phyloP scores from a whole-genome alignment of 2,888 invertebrate genomes.

The Pyrochroa serraticornis region DNA sequence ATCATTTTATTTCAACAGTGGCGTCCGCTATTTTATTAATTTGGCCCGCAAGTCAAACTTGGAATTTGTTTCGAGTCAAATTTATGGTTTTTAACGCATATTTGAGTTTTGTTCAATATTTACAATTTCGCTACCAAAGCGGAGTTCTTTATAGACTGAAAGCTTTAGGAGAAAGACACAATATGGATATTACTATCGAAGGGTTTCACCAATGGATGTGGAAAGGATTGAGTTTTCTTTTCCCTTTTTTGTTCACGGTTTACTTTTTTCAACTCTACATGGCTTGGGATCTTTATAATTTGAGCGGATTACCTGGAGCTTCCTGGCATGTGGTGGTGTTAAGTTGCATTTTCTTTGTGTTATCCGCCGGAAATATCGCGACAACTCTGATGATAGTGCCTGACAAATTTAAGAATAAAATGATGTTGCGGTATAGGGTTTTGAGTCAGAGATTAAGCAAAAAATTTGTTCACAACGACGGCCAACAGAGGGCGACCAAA shows the following conservation, averaged over 20 bases:
- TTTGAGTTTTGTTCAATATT: slow-evolving; percentile 70
- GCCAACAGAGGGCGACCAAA: no score
- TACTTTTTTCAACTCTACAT: slow-evolving; percentile 96
- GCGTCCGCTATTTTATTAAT: slow-evolving; percentile 92
- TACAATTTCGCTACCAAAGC: slow-evolving; percentile 72
- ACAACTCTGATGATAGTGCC: slow-evolving; percentile 90
- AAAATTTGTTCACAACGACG: not conserved
- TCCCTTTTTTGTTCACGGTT: slow-evolving; percentile 93
- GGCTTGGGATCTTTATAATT: slow-evolving; percentile 82
- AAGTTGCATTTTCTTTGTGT: slow-evolving; percentile 79
- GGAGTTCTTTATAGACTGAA: slow-evolving; percentile 71
- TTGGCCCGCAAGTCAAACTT: slow-evolving; percentile 94
- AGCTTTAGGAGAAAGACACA: slow-evolving; percentile 94
- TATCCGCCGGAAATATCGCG: slow-evolving; percentile 87
- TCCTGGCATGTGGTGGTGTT: slow-evolving; percentile 93
- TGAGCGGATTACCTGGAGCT: slow-evolving; percentile 77
- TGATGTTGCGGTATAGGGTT: slow-evolving; percentile 37
- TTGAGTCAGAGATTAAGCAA: slow-evolving; percentile 34
- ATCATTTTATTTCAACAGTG: slow-evolving; percentile 96
- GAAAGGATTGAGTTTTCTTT: slow-evolving; percentile 91
- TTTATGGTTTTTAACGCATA: slow-evolving; percentile 95
- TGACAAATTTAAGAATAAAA: slow-evolving; percentile 68
- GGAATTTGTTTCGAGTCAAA: slow-evolving; percentile 85
- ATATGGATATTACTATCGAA: slow-evolving; percentile 99
- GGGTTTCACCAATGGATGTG: slow-evolving; percentile 99